Evolutionary conservation across 2,113 vertebrate species (phyloP).

Genomic region (Micromys minutus): DNA sequence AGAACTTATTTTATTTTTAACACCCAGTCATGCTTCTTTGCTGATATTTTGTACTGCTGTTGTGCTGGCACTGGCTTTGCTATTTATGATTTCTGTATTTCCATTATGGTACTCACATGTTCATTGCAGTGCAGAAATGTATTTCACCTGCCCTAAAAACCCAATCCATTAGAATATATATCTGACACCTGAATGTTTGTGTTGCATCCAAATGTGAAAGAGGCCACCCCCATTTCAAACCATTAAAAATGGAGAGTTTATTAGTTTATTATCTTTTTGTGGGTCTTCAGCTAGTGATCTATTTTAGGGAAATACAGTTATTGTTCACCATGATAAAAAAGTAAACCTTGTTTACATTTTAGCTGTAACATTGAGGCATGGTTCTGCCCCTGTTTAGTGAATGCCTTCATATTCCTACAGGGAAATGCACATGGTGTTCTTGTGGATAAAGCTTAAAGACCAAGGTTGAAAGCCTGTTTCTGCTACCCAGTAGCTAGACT

Average conservation of each 20-base stretch:
- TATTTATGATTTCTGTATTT: slow-evolving; percentile 76
- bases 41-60: slow-evolving; percentile 76
- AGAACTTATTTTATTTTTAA: slow-evolving; percentile 81
- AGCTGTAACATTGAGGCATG: not conserved
- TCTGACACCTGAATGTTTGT: slow-evolving; percentile 34
- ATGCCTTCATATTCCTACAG: not conserved
- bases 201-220: not conserved
- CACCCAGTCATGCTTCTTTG: slow-evolving; percentile 68
- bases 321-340: not conserved
- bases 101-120: slow-evolving; percentile 69
- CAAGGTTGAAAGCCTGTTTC: not conserved
- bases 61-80: slow-evolving; percentile 77
- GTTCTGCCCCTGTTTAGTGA: not conserved
- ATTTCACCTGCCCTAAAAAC: slow-evolving; percentile 67
- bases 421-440: not conserved
- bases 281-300: not conserved
- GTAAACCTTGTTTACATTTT: not conserved
- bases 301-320: not conserved
- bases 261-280: not conserved
- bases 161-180: not conserved
- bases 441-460: not conserved
- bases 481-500: not conserved
- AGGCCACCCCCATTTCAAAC: not conserved
- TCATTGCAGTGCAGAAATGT: slow-evolving; percentile 73
- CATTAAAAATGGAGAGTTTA: not conserved